Conservation (phyloP, 2,113 vertebrate species). For the Microcebus ravelobensis region DNA sequence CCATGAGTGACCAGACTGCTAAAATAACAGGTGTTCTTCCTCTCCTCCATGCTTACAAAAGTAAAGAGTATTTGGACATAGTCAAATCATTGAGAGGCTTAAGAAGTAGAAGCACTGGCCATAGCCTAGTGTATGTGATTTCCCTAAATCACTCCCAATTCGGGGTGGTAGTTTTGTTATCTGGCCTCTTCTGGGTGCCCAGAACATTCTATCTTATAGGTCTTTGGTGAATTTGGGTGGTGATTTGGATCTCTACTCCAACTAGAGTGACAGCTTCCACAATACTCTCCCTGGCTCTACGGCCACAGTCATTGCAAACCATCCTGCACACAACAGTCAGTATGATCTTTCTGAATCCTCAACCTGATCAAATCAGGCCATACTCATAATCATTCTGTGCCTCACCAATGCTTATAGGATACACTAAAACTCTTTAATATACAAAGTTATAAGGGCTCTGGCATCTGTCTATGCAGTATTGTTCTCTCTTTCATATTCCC, state of each 20-base stretch:
- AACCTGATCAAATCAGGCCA: neutral
- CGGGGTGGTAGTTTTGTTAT: neutral
- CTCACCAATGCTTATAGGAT: neutral
- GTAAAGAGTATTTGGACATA: neutral
- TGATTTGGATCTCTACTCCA: neutral
- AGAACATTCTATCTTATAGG: neutral
- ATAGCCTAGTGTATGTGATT: neutral
- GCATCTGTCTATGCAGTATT: neutral
- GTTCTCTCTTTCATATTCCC: neutral
- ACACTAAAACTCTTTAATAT: neutral
- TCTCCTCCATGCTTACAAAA: neutral
- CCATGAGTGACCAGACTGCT: neutral
- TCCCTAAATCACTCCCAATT: neutral
- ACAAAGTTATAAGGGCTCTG: neutral
- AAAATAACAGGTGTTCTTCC: neutral
- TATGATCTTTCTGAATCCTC: neutral
- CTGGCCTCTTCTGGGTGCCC: neutral
- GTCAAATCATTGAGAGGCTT: neutral
- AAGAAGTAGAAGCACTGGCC: neutral
- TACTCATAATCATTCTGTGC: neutral
- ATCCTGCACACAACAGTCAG: neutral
- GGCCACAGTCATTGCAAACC: neutral
- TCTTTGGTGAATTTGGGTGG: neutral
- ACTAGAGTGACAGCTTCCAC: neutral
- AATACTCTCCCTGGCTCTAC: neutral